phyloP scores from a whole-genome alignment of 2,888 invertebrate genomes.

The Polydrusus pterygomalis region DNA sequence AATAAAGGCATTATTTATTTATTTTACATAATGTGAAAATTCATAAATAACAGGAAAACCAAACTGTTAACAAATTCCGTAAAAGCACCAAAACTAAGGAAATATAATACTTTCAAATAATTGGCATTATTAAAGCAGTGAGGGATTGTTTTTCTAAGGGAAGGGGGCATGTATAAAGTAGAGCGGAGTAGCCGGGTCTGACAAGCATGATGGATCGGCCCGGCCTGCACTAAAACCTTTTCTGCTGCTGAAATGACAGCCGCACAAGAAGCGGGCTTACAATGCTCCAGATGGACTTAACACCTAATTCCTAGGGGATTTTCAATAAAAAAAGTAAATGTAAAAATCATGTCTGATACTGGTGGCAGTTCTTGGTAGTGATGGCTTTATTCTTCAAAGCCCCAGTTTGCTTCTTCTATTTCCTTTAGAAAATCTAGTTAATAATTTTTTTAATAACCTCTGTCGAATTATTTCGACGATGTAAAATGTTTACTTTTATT shows the following conservation, averaged over 20 bases:
- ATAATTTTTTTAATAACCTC: too few relatives aligned
- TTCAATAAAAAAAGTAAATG: slow-evolving; percentile 50
- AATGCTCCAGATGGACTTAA: slow-evolving; percentile 54
- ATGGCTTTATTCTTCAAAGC: background rate
- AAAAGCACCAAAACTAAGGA: background rate
- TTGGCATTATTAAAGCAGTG: slow-evolving; percentile 50
- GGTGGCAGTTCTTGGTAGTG: background rate
- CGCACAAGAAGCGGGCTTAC: slow-evolving; percentile 50
- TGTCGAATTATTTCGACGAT: too few relatives aligned
- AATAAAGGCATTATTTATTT: too few relatives aligned
- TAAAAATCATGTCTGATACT: slow-evolving; percentile 12
- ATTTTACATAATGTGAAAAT: too few relatives aligned
- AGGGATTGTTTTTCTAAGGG: slow-evolving; percentile 39
- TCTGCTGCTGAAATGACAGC: slow-evolving; percentile 39
- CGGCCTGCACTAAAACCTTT: slow-evolving; percentile 49
- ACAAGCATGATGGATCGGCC: slow-evolving; percentile 73
- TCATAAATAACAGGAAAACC: too few relatives aligned
- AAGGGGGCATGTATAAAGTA: slow-evolving; percentile 38
- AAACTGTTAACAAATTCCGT: background rate
- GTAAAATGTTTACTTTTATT: too few relatives aligned
- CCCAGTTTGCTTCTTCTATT: too few relatives aligned
- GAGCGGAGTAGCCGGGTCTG: slow-evolving; percentile 72
- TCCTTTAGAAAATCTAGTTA: too few relatives aligned
- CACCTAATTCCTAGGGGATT: slow-evolving; percentile 51
- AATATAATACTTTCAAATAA: slow-evolving; percentile 36